Evolutionary conservation across 37 sponge, comb jelly and placozoan genomes (phyloP).

Genomic region (Corticium candelabrum): DNA sequence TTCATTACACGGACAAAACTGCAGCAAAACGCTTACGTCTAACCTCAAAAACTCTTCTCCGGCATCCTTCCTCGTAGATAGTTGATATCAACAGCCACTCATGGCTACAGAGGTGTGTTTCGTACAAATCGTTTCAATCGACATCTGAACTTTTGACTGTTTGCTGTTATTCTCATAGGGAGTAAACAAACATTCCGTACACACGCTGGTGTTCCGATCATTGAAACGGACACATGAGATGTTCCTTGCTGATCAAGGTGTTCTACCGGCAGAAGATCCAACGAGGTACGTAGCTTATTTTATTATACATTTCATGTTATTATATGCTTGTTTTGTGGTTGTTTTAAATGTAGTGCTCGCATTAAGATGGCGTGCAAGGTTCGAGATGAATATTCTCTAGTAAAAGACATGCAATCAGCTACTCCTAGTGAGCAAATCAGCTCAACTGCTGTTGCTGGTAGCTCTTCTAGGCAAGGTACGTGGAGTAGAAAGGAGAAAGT

Average conservation of each 20-base stretch:
- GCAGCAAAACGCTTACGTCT: too few relatives aligned
- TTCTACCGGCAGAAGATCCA: constrained; percentile 65
- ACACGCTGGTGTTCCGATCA: constrained; percentile 95
- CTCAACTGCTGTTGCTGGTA: too few relatives aligned
- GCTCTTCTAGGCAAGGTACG: too few relatives aligned
- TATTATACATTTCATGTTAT: neutral
- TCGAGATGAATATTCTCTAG: constrained; percentile 49
- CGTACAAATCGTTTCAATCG: neutral
- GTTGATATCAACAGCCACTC: neutral
- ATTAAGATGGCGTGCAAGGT: constrained; percentile 69
- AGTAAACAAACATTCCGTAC: constrained; percentile 78
- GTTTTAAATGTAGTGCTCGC: constrained; percentile 22
- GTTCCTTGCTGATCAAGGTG: constrained; percentile 78
- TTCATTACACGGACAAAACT: too few relatives aligned
- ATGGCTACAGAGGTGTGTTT: too few relatives aligned
- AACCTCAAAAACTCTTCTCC: too few relatives aligned
- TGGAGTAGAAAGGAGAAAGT: too few relatives aligned
- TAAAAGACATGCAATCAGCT: constrained; percentile 45
- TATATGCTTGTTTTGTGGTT: neutral
- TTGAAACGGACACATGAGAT: constrained; percentile 96
- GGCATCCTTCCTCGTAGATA: neutral
- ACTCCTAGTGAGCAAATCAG: constrained; percentile 17
- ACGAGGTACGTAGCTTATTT: constrained; percentile 38
- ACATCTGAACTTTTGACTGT: neutral
- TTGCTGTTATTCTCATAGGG: neutral